Percentiles rank a stretch among this genome's conserved stretches.
Evolutionary conservation across 2,797 vertebrate genomes (phyloP).

Genomic region (Phoxinus dragarum): DNA sequence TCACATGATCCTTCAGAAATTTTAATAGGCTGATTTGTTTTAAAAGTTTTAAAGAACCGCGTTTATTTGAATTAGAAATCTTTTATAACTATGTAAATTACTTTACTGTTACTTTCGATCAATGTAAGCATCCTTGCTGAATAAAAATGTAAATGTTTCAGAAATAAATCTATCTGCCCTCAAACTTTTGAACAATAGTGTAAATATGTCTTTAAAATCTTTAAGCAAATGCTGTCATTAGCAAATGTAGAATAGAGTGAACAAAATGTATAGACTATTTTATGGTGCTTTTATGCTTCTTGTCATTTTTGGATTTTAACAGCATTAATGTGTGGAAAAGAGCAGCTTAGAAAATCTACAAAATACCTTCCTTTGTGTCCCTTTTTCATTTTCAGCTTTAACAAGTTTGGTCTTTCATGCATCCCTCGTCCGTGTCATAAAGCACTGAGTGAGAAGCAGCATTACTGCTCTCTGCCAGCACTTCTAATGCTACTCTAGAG

Average conservation of each 20-base stretch:
- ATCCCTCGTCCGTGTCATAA: neutral
- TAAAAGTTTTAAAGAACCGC: neutral
- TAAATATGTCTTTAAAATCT: neutral
- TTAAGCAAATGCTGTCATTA: neutral
- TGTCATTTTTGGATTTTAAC: neutral
- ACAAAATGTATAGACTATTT: neutral
- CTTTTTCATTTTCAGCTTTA: neutral
- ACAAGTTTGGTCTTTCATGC: neutral
- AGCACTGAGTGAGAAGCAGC: conserved; percentile 20
- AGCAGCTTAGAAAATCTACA: neutral
- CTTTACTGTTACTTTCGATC: neutral
- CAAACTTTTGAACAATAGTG: neutral
- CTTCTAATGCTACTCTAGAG: conserved; percentile 12
- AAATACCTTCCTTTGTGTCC: neutral
- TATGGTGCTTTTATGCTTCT: neutral
- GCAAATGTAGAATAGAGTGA: neutral
- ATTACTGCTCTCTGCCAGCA: neutral
- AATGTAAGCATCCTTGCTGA: neutral
- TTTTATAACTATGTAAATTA: neutral
- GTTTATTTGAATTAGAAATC: neutral
- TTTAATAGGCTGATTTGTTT: neutral
- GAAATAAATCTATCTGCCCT: neutral
- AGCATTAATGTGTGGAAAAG: neutral
- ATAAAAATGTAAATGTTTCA: neutral
- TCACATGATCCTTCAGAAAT: neutral